Evolutionary conservation across 2,797 vertebrate species (phyloP).

Genomic region (Leucoraja ocellata): DNA sequence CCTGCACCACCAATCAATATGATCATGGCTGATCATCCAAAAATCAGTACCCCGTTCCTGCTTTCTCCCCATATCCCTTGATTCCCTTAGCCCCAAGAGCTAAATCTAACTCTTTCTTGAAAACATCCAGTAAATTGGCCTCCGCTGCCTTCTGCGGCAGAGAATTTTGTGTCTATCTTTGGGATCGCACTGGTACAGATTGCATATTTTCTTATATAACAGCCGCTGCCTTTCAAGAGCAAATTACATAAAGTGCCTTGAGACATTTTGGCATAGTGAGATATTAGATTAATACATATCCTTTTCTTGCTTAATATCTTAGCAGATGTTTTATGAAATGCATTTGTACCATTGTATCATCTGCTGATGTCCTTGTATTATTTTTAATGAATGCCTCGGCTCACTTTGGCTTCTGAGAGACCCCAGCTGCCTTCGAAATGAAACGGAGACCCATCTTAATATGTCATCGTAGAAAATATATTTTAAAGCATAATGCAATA

Average conservation of each 20-base stretch:
- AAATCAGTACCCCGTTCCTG: too few relatives aligned
- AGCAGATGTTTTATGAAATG: background rate
- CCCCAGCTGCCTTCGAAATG: background rate
- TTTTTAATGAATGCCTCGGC: background rate
- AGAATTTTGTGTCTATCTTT: too few relatives aligned
- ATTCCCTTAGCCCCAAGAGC: too few relatives aligned
- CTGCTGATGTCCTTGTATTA: too few relatives aligned
- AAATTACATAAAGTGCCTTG: background rate
- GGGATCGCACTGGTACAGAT: background rate
- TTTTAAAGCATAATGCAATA: background rate
- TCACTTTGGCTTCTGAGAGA: background rate
- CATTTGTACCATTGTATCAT: background rate
- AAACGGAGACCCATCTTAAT: background rate
- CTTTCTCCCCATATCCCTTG: too few relatives aligned
- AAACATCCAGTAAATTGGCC: too few relatives aligned
- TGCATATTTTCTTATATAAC: background rate
- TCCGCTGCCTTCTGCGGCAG: too few relatives aligned
- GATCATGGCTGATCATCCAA: too few relatives aligned
- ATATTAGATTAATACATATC: background rate
- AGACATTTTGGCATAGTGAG: background rate
- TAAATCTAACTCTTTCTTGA: too few relatives aligned
- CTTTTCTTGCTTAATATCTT: background rate
- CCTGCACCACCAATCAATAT: too few relatives aligned
- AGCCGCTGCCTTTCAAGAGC: background rate
- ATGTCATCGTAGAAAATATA: background rate